A percentile compares a stretch with the other conserved stretches of the same genome.
Conservation (phyloP, 2,113 vertebrate species). For the Ahaetulla prasina region DNA sequence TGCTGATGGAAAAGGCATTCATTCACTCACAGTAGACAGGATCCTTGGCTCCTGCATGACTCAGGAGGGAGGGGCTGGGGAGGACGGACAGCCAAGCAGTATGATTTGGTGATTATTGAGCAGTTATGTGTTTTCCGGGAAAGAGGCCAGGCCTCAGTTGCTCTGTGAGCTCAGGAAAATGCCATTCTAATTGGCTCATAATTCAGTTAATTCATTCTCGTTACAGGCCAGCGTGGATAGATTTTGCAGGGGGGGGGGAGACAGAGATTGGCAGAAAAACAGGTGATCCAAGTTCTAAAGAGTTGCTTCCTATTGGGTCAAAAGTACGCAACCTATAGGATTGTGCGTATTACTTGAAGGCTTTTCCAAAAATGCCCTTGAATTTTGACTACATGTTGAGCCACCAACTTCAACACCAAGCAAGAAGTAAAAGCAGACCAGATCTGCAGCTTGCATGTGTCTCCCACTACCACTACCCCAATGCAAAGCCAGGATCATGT, state of each 20-base stretch:
- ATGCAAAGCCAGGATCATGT: not conserved
- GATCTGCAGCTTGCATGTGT: too few species aligned
- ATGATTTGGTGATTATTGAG: not conserved
- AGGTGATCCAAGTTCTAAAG: not conserved
- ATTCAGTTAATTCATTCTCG: not conserved
- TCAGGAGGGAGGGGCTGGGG: not conserved
- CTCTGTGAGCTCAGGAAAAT: not conserved
- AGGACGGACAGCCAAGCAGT: not conserved
- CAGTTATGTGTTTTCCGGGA: not conserved
- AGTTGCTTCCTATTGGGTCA: not conserved
- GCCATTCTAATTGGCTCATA: not conserved
- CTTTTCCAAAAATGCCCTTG: not conserved
- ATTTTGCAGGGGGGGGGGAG: too few species aligned
- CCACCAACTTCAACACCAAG: not conserved
- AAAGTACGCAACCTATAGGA: not conserved
- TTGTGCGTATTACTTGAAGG: not conserved
- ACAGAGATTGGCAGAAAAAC: not conserved
- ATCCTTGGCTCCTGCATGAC: not conserved
- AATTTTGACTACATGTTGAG: not conserved
- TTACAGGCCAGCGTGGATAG: not conserved
- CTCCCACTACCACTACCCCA: fast-evolving
- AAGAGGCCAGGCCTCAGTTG: not conserved
- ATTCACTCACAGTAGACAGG: not conserved
- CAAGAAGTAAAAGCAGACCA: not conserved
- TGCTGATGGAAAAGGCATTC: not conserved